phyloP scores from a whole-genome alignment of 2,113 vertebrate species.

The Micromys minutus region DNA sequence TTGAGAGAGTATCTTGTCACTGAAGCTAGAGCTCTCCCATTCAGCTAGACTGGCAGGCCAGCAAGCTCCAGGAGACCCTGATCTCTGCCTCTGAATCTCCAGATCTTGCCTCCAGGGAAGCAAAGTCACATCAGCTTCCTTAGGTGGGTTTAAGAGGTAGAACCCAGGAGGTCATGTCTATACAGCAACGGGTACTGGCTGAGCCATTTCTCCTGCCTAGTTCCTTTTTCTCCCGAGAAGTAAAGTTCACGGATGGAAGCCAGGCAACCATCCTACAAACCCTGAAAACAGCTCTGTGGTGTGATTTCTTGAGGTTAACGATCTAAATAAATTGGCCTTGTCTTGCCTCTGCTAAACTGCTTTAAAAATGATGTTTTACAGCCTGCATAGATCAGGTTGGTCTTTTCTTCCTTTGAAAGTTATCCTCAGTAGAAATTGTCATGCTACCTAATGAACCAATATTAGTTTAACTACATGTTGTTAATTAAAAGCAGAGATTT shows the following conservation, averaged over 20 bases:
- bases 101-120: not conserved
- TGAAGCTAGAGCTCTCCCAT: not conserved
- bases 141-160: not conserved
- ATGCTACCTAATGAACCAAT: constrained; percentile 61
- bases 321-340: constrained; percentile 60
- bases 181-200: not conserved
- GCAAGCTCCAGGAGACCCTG: not conserved
- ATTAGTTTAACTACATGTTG: constrained; percentile 56
- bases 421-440: constrained; percentile 14
- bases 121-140: no score
- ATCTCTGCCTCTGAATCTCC: not conserved
- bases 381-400: constrained; percentile 46
- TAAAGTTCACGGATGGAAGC: not conserved
- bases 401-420: constrained; percentile 56
- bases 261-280: not conserved
- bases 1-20: not conserved
- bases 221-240: not conserved
- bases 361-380: constrained; percentile 63
- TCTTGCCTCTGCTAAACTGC: constrained; percentile 62
- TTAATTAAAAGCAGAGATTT: constrained; percentile 62
- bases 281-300: not conserved
- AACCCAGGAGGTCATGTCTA: not conserved
- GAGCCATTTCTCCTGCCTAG: not conserved
- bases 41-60: not conserved
- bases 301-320: constrained; percentile 71